Evolutionary conservation across 1,140 invertebrate species (phyloP), one percentile per base, ranked within the genome.

Genomic region (Drosophila auraria): DNA sequence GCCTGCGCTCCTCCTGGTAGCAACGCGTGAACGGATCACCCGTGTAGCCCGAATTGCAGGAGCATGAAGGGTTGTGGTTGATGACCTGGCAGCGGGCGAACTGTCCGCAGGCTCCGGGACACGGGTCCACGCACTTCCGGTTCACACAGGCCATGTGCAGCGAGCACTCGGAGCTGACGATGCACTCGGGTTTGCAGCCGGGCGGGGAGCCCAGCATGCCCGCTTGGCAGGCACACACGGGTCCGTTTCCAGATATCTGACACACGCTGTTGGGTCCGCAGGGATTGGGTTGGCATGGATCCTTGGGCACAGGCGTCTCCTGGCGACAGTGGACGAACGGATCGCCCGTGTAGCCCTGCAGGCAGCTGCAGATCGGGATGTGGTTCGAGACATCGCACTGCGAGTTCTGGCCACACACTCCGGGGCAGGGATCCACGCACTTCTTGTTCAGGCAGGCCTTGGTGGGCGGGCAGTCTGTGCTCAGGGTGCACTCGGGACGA

Each of bases 401-500:
- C 4, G 96, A 96, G 81, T 95, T 95, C 71, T 94, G 92, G 14
- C 96, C 97, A 89, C 97, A 97, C 2, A 96, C 96, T 50, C 96
- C 96, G n/a, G 95, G 94, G 82, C 97, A 97, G 20, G 96, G 96
- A 94, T 97, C 95, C 2, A 95, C 93, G 83, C 96, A 97, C 91
- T 96, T 96, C 74, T 96, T 95, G 78, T 95, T 95, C 59, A 95
- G 95, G 83, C 97, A 98, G 3, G 96, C 95, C 92, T 95, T 96
- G 50, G 95, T 94, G 49, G 95, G 94, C 4, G 96, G 93, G 92
- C 97, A 98, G 68, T 98, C 97, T 2, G 96, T 95, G 91, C 97
- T 98, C 82, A 97, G 95, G 0, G 97, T 96, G 92, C 97, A 98
- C 93, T 98, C 97, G 15, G 97, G 97, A 73, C 96, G 93, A 92